Evolutionary conservation across 2,113 vertebrate genomes (phyloP).

Genomic region (Peromyscus maniculatus): DNA sequence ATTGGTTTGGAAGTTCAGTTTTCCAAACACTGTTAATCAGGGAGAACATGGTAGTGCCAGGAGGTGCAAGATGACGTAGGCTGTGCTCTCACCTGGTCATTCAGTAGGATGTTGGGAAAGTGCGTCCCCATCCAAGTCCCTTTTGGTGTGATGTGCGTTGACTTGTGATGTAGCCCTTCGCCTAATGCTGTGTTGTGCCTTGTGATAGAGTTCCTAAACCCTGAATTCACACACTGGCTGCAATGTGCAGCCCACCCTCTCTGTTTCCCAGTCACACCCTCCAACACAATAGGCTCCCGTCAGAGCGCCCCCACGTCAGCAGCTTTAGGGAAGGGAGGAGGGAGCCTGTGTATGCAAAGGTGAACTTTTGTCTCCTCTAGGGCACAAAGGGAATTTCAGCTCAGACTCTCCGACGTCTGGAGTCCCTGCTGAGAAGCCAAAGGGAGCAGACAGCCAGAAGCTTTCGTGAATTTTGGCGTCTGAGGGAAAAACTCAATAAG

Average conservation of each 20-base stretch:
- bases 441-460: slow-evolving; percentile 79
- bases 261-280: background rate
- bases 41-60: background rate
- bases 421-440: slow-evolving; percentile 75
- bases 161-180: rapidly evolving
- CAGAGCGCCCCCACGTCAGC: background rate
- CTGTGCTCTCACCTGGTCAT: rapidly evolving
- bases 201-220: background rate
- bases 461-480: slow-evolving; percentile 74
- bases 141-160: rapidly evolving
- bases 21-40: background rate
- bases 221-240: background rate
- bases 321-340: background rate
- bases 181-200: rapidly evolving
- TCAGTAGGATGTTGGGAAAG: background rate
- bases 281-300: too few relatives aligned
- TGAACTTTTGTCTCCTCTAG: slow-evolving; percentile 74
- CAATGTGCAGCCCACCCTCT: background rate
- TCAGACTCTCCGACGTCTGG: slow-evolving; percentile 79
- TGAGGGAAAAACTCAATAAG: slow-evolving; percentile 77
- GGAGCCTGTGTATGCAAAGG: background rate
- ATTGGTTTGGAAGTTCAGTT: background rate
- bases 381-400: slow-evolving; percentile 82
- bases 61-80: background rate
- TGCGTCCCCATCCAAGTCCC: background rate